phyloP scores from a whole-genome alignment of 1,140 invertebrate species.

The Cataglyphis hispanica region DNA sequence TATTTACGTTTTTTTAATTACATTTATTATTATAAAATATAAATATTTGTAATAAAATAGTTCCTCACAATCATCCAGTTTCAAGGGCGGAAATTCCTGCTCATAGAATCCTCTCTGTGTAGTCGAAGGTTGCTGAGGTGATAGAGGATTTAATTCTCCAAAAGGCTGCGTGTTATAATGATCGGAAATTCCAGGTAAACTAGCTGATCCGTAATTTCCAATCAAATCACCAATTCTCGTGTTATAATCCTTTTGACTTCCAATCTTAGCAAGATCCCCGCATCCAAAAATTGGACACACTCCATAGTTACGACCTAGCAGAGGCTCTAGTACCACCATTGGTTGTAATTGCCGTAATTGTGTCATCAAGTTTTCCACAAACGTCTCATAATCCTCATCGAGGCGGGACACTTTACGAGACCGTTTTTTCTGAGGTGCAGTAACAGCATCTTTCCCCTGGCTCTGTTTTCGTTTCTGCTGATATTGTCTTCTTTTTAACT shows the following conservation, averaged over 20 bases:
- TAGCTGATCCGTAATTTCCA: slow-evolving; percentile 92
- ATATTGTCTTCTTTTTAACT: slow-evolving; percentile 93
- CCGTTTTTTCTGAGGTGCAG: slow-evolving; percentile 91
- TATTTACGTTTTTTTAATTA: neutral
- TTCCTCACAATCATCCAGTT: slow-evolving; percentile 89
- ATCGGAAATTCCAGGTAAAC: slow-evolving; percentile 90
- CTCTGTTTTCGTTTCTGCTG: slow-evolving; percentile 92
- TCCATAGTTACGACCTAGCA: slow-evolving; percentile 93
- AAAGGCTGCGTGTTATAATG: slow-evolving; percentile 94
- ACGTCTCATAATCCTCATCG: slow-evolving; percentile 96
- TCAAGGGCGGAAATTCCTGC: slow-evolving; percentile 95
- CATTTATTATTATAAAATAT: neutral
- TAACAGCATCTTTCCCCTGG: slow-evolving; percentile 88
- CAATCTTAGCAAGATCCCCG: slow-evolving; percentile 92
- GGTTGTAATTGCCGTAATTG: slow-evolving; percentile 94
- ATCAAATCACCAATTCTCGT: slow-evolving; percentile 91
- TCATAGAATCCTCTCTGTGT: slow-evolving; percentile 97
- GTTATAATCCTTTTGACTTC: slow-evolving; percentile 89
- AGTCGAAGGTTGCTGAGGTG: slow-evolving; percentile 90
- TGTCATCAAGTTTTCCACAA: slow-evolving; percentile 94
- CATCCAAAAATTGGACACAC: slow-evolving; percentile 93
- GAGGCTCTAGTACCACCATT: slow-evolving; percentile 95
- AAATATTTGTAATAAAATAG: slow-evolving; percentile 9
- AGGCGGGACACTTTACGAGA: slow-evolving; percentile 93
- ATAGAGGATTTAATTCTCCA: slow-evolving; percentile 91